Base-by-base conservation (phyloP, 1,140 invertebrate species). In the Pogonus chalceus region DNA sequence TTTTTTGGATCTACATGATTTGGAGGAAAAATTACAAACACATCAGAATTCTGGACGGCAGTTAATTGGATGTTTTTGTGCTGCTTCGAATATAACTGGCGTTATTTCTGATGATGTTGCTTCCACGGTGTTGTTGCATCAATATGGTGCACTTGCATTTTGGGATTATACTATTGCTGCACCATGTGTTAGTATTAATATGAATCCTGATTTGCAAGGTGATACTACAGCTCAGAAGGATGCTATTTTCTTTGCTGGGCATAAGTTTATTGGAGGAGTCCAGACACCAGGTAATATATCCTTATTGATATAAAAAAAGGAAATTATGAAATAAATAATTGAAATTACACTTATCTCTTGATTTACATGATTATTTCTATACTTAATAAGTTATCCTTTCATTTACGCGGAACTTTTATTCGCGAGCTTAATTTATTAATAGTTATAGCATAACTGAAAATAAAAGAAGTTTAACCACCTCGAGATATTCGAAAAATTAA, bases 151-250 rank as follows among this genome's bases (percentile, higher is more conserved):
- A 1, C 75, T 90, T 50, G 82, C 87, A 2, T 84, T 95, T 62
- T 95, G 90, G 90, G 92, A 95, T 70, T 95, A 91, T 70, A 90
- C 90, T 2, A 79, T 88, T 7, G 88, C 88, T 46, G 91, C 86
- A 1, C 88, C 90, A 0, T 88, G 87, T 62, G 74, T 85, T 0
- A 74, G 79, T 35, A 80, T 95, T 56, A 85, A 92, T 62, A 92
- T 95, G 88, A 95, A 95, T 67, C 90, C 91, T 0, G 71, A 67
- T 7, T 59, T 74, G 12, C 65, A 55, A 60, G 71, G 69, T 7
- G 61, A 72, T 12, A 61, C 63, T 51, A 64, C 69, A 43, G 2
- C 69, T 78, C 54, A 68, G 67, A 94, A 95, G 66, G 92, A 96
- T 74, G 91, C 90, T 1, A 78, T 95, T 43, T 93, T 90, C 66